phyloP scores from a whole-genome alignment of 2,797 vertebrate species.

The Delichon dasypus region DNA sequence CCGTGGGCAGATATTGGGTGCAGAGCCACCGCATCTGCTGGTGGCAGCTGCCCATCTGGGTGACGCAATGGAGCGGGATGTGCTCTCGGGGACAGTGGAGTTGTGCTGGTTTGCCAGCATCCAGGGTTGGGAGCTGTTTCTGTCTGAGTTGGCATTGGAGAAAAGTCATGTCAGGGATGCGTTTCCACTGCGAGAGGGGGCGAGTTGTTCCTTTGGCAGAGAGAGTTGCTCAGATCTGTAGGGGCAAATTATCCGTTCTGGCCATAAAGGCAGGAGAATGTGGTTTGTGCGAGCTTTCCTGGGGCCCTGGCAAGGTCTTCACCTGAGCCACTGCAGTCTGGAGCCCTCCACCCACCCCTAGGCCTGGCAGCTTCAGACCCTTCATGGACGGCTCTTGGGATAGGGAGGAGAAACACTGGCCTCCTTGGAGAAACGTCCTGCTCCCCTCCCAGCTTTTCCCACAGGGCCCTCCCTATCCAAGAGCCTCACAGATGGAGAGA shows the following conservation, averaged over 20 bases:
- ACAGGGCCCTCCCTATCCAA: not conserved
- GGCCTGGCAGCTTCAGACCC: not conserved
- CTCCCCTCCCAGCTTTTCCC: not conserved
- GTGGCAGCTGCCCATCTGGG: not conserved
- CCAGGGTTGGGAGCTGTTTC: not conserved
- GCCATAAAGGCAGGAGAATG: not conserved
- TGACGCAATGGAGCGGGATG: not conserved
- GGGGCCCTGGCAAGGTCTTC: not conserved
- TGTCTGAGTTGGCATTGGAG: not conserved
- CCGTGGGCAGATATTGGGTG: not conserved
- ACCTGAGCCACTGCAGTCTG: fast-evolving
- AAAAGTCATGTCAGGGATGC: not conserved
- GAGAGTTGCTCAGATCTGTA: not conserved
- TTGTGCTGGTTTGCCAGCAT: not conserved
- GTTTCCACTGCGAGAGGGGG: not conserved
- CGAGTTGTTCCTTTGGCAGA: not conserved
- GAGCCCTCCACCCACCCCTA: not conserved
- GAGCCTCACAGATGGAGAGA: not conserved
- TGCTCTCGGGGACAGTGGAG: not conserved
- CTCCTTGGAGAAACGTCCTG: not conserved
- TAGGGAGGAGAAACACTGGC: not conserved
- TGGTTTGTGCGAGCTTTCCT: not conserved
- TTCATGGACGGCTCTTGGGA: not conserved
- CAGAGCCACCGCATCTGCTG: not conserved
- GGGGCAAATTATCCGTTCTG: not conserved